phyloP scores from a whole-genome alignment of 2,113 vertebrate species.

The Poecilia latipinna region DNA sequence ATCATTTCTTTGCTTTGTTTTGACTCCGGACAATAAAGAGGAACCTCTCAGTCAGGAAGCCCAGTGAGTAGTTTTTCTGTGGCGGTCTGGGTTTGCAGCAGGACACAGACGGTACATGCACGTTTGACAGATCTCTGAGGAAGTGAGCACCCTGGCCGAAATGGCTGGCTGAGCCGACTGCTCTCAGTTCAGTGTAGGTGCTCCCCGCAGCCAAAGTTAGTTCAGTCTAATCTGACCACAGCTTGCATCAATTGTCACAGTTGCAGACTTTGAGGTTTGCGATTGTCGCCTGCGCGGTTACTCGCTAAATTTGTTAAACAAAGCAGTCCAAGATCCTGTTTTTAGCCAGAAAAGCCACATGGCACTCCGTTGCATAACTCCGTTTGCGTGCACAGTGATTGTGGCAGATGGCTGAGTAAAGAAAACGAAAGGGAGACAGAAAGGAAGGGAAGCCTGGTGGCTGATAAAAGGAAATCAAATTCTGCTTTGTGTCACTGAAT shows the following conservation, averaged over 20 bases:
- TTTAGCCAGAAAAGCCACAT: no score
- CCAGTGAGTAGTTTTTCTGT: slow-evolving; percentile 1
- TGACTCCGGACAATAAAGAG: slow-evolving; percentile 11
- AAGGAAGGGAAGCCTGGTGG: slow-evolving; percentile 12
- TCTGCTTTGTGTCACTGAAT: slow-evolving; percentile 21
- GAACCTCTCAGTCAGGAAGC: slow-evolving; percentile 19
- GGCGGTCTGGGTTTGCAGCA: neutral
- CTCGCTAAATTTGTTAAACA: no score
- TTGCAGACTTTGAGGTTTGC: no score
- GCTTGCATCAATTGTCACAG: no score
- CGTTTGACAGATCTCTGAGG: slow-evolving; percentile 17
- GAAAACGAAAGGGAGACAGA: slow-evolving; percentile 29
- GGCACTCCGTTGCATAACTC: no score
- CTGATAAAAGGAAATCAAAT: slow-evolving; percentile 21
- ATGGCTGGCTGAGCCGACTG: neutral
- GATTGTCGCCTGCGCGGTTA: no score
- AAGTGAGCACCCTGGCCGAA: slow-evolving; percentile 34
- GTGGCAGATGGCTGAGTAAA: neutral
- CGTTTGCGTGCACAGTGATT: no score
- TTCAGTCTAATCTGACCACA: no score
- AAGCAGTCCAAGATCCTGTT: no score
- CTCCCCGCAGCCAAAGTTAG: slow-evolving; percentile 19
- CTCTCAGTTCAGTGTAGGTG: slow-evolving; percentile 29
- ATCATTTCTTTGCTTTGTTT: slow-evolving; percentile 14
- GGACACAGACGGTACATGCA: neutral